phyloP scores from a whole-genome alignment of 1,140 invertebrate genomes.

The Megalonaias nervosa region DNA sequence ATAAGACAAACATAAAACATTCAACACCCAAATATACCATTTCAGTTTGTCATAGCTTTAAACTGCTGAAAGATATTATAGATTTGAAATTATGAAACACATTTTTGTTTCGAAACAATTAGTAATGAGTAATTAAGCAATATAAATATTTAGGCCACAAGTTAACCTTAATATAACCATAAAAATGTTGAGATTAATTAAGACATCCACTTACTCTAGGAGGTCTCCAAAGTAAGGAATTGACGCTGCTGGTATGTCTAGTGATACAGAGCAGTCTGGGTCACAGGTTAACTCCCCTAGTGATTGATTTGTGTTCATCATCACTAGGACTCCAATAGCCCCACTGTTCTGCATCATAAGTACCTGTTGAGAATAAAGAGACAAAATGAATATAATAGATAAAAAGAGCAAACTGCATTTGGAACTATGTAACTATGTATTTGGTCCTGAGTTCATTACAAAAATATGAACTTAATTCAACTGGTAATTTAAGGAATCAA shows the following conservation, averaged over 20 bases:
- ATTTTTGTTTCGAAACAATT: too few species aligned
- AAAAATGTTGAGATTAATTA: background rate
- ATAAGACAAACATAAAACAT: too few species aligned
- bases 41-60: too few species aligned
- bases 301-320: conserved; percentile 7
- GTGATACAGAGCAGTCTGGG: conserved; percentile 31
- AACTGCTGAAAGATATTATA: too few species aligned
- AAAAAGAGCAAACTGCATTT: background rate
- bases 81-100: too few species aligned
- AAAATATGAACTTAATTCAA: background rate
- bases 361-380: conserved; percentile 28
- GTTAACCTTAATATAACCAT: background rate
- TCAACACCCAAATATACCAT: too few species aligned
- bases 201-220: conserved; percentile 1
- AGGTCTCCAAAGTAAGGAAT: conserved; percentile 14
- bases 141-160: conserved; percentile 7
- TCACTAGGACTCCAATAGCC: conserved; percentile 40
- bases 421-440: background rate
- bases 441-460: background rate
- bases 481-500: background rate
- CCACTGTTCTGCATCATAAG: conserved; percentile 40
- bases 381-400: background rate
- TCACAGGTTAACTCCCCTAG: conserved; percentile 49
- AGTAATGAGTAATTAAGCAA: conserved; percentile 1
- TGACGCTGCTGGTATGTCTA: conserved; percentile 44